Conservation (phyloP, 2,888 invertebrate species). For the Invenusta paracnida region DNA sequence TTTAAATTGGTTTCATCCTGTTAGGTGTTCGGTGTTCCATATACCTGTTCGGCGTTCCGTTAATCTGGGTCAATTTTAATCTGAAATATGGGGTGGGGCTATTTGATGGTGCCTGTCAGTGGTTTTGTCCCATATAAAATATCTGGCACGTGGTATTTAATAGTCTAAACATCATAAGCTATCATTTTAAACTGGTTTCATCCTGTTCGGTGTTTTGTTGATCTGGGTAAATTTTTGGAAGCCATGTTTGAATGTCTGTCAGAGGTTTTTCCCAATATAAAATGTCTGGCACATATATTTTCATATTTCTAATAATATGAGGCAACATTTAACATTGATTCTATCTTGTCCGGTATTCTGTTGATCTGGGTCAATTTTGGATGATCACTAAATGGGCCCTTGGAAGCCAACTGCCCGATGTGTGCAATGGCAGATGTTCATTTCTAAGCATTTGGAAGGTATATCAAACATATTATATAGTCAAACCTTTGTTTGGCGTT, state of each 20-base stretch:
- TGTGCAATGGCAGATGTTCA: slow-evolving; percentile 19
- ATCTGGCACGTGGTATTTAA: neutral
- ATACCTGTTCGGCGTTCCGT: neutral
- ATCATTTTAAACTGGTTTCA: slow-evolving; percentile 11
- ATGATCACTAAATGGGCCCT: neutral
- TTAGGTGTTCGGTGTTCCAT: no score
- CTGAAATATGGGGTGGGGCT: neutral
- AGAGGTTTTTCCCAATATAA: slow-evolving; percentile 6
- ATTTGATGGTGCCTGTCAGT: neutral
- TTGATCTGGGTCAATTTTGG: slow-evolving; percentile 16
- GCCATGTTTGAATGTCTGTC: slow-evolving; percentile 26
- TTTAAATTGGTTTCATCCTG: neutral
- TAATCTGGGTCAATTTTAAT: neutral
- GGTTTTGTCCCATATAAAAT: slow-evolving; percentile 2
- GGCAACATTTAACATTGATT: slow-evolving; percentile 16
- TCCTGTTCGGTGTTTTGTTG: neutral
- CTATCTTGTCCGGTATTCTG: slow-evolving; percentile 5
- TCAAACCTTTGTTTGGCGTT: neutral
- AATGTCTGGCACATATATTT: slow-evolving; percentile 9
- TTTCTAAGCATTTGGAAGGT: slow-evolving; percentile 26
- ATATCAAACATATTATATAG: slow-evolving; percentile 22
- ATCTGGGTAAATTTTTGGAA: neutral
- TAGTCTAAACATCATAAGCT: slow-evolving; percentile 1
- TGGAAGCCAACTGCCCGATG: slow-evolving; percentile 20
- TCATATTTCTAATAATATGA: slow-evolving; percentile 23